Percentiles rank a stretch among this genome's conserved stretches.
Conservation (phyloP, 2,113 vertebrate species). For the Corythaixoides concolor region DNA sequence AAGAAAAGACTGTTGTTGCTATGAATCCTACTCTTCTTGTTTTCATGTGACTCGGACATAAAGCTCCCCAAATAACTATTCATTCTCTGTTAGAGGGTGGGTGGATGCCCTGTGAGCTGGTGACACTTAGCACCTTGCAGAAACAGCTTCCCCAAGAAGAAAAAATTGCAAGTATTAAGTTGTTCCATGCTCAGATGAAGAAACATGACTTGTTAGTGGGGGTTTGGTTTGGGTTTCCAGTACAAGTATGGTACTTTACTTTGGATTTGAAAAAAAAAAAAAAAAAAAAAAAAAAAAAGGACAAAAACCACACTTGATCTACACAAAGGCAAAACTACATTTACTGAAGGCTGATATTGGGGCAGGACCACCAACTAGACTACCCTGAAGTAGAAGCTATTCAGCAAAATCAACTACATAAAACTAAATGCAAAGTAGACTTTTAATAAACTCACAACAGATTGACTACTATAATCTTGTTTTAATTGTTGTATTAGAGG, state of each 20-base stretch:
- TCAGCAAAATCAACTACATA: not conserved
- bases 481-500: not conserved
- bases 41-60: not conserved
- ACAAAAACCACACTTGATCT: not conserved
- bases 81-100: not conserved
- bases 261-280: not conserved
- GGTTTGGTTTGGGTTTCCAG: not conserved
- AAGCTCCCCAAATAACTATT: not conserved
- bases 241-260: not conserved
- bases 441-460: not conserved
- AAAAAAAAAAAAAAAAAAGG: not conserved
- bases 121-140: not conserved
- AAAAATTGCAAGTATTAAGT: not conserved
- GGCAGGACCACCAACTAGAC: not conserved
- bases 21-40: not conserved
- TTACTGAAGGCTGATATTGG: not conserved
- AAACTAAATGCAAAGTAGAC: not conserved
- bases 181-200: not conserved
- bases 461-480: not conserved
- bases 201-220: not conserved
- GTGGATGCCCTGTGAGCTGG: not conserved
- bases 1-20: not conserved
- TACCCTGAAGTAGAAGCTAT: not conserved
- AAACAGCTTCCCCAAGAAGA: not conserved
- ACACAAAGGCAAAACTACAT: not conserved